Evolutionary conservation across 2,797 vertebrate species (phyloP), one percentile per base, ranked within the genome.

Genomic region (Crenichthys baileyi): DNA sequence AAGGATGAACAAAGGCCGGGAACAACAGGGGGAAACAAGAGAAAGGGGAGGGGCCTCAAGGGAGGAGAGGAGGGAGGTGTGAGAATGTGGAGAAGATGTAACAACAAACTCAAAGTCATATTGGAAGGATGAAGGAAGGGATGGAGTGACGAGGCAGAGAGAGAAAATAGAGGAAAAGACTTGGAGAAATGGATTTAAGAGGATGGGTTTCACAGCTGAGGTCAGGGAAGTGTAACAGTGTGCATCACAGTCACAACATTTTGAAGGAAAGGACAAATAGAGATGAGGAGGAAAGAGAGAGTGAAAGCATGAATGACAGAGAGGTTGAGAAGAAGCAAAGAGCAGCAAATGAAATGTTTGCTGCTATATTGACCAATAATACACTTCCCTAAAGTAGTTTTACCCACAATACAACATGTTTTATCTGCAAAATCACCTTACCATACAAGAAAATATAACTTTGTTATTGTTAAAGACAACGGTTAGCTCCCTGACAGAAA

Each of bases 211-310:
- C 75, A 70, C 50, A 67, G 67, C 71, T 75, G 77, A 87, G 84
- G 87, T 88, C 53, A 50, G 46, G 78, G 67, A 78, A 70, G 31
- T 61, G 72, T 71, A 81, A 81, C 72, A 31, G 77, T 58, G 75
- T 77, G 75, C 71, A 79, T 83, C 85, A 78, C 36, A 73, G 26
- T 24, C 22, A 58, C 67, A 73, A 70, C 77, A 72, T 44, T 65
- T n/a, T 81, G 74, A 39, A 78, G 68, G 72, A 72, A 70, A 79
- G 24, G 81, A 82, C 67, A 75, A 79, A 71, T 4, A 41, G 67
- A 73, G 67, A 58, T 1, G 2, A 39, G 24, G 41, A 20, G 16
- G 60, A 31, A 61, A 26, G 12, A 61, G 26, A 24, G 31, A 3
- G 31, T 36, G 6, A 39, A 51, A n/a, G 56, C 71, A 50, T 46